Evolutionary conservation across 2,888 invertebrate genomes (phyloP).

Genomic region (Pasiphila rectangulata): DNA sequence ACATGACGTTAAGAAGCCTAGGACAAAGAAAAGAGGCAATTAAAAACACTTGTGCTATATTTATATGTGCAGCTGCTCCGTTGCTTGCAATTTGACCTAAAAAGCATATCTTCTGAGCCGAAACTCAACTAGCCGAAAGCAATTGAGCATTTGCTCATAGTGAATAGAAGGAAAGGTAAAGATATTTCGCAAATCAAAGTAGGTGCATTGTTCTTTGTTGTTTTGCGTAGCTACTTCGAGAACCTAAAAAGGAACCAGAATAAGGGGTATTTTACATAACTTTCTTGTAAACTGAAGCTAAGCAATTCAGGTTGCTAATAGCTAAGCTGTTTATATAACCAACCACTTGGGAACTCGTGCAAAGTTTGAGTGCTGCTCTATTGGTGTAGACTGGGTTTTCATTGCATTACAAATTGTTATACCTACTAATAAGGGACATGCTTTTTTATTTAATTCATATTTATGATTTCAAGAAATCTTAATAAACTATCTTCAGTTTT

Average conservation of each 20-base stretch:
- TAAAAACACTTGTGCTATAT: too few species aligned
- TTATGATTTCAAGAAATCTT: neutral
- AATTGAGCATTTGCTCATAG: too few species aligned
- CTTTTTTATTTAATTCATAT: neutral
- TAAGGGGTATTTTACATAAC: neutral
- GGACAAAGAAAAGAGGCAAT: too few species aligned
- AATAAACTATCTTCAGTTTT: neutral
- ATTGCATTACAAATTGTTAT: neutral
- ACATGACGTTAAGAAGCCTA: too few species aligned
- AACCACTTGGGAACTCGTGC: neutral
- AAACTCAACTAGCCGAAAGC: too few species aligned
- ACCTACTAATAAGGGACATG: neutral
- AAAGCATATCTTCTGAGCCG: too few species aligned
- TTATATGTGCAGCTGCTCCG: too few species aligned
- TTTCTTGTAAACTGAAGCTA: neutral
- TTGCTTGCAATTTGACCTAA: too few species aligned
- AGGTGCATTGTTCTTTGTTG: too few species aligned
- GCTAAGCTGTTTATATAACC: conserved; percentile 1
- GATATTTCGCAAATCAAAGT: too few species aligned
- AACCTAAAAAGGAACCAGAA: neutral
- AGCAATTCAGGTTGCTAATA: conserved; percentile 2
- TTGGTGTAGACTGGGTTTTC: neutral
- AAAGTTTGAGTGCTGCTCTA: neutral
- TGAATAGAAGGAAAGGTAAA: too few species aligned
- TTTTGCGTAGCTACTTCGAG: neutral